A percentile compares a stretch with the other conserved stretches of the same genome.
These are phyloP conservation scores for Gonioctena quinquepunctata DNA, from an alignment of 1,140 invertebrate species.

Conservation along the genomic window DNA sequence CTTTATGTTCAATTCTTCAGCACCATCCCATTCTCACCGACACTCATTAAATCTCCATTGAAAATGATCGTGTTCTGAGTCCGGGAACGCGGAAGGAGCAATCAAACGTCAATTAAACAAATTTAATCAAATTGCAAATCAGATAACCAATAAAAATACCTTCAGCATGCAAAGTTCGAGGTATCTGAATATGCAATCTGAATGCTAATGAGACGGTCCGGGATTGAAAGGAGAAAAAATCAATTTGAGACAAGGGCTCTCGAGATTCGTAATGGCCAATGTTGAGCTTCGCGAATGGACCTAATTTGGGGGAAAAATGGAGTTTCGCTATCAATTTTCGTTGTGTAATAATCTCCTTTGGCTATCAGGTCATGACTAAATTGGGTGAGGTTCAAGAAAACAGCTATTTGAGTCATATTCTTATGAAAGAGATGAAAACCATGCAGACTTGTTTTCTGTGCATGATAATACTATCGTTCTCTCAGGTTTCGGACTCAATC, in stretches of 20 bases:
- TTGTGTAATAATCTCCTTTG: too few species aligned
- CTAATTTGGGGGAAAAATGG: too few species aligned
- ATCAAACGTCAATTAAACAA: slow-evolving; percentile 19
- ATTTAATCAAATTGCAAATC: slow-evolving; percentile 24
- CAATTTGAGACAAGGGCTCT: not conserved
- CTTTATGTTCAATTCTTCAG: not conserved
- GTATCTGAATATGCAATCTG: slow-evolving; percentile 7
- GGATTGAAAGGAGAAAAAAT: not conserved
- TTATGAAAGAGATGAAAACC: too few species aligned
- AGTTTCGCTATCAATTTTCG: too few species aligned
- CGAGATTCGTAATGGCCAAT: not conserved
- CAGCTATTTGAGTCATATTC: too few species aligned
- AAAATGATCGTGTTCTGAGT: not conserved
- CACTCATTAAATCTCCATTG: not conserved
- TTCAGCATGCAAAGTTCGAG: slow-evolving; percentile 11
- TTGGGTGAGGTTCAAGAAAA: too few species aligned
- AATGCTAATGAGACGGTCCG: not conserved
- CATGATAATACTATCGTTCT: too few species aligned
- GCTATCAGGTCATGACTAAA: too few species aligned
- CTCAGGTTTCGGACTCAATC: too few species aligned
- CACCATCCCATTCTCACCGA: not conserved
- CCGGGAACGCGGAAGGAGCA: not conserved
- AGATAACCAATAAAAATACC: slow-evolving; percentile 18
- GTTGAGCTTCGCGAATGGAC: too few species aligned
- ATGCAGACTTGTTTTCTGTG: too few species aligned